phyloP scores from a whole-genome alignment of 2,888 invertebrate species.

The Amphipoea lucens region DNA sequence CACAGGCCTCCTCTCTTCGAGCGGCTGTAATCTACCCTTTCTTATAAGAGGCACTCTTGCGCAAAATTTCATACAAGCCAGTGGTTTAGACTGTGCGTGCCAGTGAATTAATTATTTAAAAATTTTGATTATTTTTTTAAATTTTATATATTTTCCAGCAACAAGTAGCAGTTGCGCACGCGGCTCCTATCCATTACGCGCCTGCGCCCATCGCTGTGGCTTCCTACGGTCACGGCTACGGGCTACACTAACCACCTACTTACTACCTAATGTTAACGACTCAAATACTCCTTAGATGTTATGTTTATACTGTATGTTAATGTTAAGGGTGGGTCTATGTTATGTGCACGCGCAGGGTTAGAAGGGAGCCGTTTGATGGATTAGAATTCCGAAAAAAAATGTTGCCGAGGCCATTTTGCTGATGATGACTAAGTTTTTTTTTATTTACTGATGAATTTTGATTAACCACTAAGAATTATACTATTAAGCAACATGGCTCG shows the following conservation, averaged over 20 bases:
- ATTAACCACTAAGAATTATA: not conserved
- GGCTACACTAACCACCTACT: constrained; percentile 61
- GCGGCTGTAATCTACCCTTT: too few relatives aligned
- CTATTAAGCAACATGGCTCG: not conserved
- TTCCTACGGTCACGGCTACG: constrained; percentile 66
- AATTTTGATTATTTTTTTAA: not conserved
- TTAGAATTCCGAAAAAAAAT: constrained; percentile 21
- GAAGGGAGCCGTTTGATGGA: constrained; percentile 9
- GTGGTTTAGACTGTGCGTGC: too few relatives aligned
- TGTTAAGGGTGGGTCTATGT: constrained; percentile 44
- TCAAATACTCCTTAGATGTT: constrained; percentile 62
- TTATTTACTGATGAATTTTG: not conserved
- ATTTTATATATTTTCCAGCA: constrained; percentile 48
- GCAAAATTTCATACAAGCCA: not conserved
- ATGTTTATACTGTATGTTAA: constrained; percentile 40
- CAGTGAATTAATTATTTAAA: not conserved
- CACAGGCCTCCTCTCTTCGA: too few relatives aligned
- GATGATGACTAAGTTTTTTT: constrained; percentile 1
- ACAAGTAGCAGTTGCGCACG: constrained; percentile 69
- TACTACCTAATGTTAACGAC: constrained; percentile 42
- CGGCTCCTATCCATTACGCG: constrained; percentile 57
- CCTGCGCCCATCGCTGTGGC: constrained; percentile 66
- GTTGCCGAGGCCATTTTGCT: not conserved
- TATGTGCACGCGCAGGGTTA: constrained; percentile 39
- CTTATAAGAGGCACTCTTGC: too few relatives aligned